These are phyloP conservation scores for Orthosia incerta DNA, from an alignment of 2,888 invertebrate species.

Conservation along the genomic window DNA sequence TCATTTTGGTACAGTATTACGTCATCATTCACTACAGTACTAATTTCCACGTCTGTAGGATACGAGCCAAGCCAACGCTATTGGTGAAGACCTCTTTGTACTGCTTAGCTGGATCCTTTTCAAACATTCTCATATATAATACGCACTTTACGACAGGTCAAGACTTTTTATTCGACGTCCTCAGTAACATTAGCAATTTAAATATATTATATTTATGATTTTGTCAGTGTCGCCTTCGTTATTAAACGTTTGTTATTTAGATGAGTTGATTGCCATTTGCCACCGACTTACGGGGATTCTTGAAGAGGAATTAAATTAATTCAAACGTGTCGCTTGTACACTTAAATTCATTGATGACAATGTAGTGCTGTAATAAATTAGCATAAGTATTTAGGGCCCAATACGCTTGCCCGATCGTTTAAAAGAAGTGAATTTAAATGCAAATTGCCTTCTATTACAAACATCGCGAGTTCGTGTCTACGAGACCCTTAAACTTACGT, in stretches of 20 bases:
- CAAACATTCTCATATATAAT: constrained; percentile 29
- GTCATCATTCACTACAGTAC: constrained; percentile 79
- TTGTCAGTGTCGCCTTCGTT: constrained; percentile 24
- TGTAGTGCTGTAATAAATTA: constrained; percentile 57
- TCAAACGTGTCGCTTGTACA: constrained; percentile 25
- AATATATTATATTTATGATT: constrained; percentile 57
- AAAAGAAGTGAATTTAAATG: constrained; percentile 69
- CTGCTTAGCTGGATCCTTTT: constrained; percentile 53
- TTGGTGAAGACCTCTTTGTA: constrained; percentile 66
- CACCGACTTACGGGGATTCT: constrained; percentile 46
- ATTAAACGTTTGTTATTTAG: constrained; percentile 44
- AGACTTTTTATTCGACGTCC: constrained; percentile 35
- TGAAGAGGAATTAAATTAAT: constrained; percentile 38
- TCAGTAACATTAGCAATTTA: constrained; percentile 37
- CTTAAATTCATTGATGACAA: constrained; percentile 54
- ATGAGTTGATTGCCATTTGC: constrained; percentile 40
- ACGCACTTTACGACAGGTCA: constrained; percentile 47
- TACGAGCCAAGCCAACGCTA: constrained; percentile 56
- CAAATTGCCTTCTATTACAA: constrained; percentile 70
- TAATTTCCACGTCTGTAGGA: constrained; percentile 67
- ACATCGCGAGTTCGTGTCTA: constrained; percentile 69
- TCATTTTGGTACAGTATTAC: constrained; percentile 82
- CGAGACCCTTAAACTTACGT: constrained; percentile 64
- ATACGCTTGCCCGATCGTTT: constrained; percentile 60
- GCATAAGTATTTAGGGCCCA: constrained; percentile 58